These are phyloP conservation scores for Limnephilus auricula DNA, from an alignment of 2,888 invertebrate genomes.

Conservation along the genomic window DNA sequence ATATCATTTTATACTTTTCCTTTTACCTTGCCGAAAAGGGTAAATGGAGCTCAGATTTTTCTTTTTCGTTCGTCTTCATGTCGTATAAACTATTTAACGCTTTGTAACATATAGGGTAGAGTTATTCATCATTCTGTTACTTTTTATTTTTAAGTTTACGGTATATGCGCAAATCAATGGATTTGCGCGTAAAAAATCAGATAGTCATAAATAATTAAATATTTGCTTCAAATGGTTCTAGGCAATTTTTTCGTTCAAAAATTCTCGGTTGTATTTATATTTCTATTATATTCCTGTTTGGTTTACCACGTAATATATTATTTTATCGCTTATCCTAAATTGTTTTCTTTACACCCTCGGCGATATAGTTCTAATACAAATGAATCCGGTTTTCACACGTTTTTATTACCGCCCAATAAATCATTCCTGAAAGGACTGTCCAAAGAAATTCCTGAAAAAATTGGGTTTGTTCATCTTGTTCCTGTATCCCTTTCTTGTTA, in stretches of 20 bases:
- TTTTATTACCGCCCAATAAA: neutral
- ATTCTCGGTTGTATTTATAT: neutral
- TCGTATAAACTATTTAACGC: neutral
- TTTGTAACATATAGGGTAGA: neutral
- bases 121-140: neutral
- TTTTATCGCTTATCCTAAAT: neutral
- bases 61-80: neutral
- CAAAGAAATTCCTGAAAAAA: neutral
- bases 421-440: neutral
- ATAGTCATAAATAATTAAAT: too few species aligned
- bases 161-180: too few species aligned
- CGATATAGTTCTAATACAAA: neutral
- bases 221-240: neutral
- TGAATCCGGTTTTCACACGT: neutral
- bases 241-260: neutral
- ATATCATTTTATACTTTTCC: slow-evolving; percentile 29
- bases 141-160: neutral
- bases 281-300: too few species aligned
- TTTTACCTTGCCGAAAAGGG: neutral
- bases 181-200: neutral
- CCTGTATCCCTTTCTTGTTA: neutral
- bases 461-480: neutral
- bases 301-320: neutral
- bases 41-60: neutral
- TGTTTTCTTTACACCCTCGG: neutral